Evolutionary conservation across 1,140 invertebrate genomes (phyloP).

Genomic region (Anoplolepis gracilipes): DNA sequence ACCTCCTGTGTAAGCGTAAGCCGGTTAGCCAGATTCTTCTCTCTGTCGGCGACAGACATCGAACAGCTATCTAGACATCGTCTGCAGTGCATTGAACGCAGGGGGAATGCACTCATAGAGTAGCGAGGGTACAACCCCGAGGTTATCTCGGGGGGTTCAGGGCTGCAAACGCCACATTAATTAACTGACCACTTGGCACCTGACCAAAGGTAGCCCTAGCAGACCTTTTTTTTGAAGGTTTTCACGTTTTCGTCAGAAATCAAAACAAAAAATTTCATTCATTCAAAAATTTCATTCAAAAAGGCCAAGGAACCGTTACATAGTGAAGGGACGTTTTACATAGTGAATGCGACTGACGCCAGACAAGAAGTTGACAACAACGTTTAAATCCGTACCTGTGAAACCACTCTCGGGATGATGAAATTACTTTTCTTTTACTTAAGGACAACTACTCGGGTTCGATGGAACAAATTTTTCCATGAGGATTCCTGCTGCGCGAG

Average conservation of each 20-base stretch:
- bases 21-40: constrained; percentile 75
- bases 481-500: constrained; percentile 38
- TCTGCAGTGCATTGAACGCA: constrained; percentile 78
- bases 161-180: constrained; percentile 44
- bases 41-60: constrained; percentile 68
- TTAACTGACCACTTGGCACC: constrained; percentile 44
- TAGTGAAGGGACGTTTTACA: too few species aligned
- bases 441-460: constrained; percentile 84
- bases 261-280: too few species aligned
- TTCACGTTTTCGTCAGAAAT: too few species aligned
- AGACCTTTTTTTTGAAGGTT: too few species aligned
- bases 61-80: constrained; percentile 79
- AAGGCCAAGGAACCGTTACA: too few species aligned
- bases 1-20: constrained; percentile 70
- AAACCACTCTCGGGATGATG: constrained; percentile 77
- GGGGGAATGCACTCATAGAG: constrained; percentile 78
- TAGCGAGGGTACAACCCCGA: constrained; percentile 77
- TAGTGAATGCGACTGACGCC: neutral
- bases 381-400: constrained; percentile 73
- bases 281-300: too few species aligned
- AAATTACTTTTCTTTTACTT: constrained; percentile 83
- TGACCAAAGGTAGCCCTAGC: neutral
- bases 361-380: too few species aligned
- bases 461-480: constrained; percentile 83
- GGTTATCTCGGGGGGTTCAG: constrained; percentile 51